Base-by-base conservation (phyloP, 2,888 invertebrate genomes). In the Sabellastarte sp. region DNA sequence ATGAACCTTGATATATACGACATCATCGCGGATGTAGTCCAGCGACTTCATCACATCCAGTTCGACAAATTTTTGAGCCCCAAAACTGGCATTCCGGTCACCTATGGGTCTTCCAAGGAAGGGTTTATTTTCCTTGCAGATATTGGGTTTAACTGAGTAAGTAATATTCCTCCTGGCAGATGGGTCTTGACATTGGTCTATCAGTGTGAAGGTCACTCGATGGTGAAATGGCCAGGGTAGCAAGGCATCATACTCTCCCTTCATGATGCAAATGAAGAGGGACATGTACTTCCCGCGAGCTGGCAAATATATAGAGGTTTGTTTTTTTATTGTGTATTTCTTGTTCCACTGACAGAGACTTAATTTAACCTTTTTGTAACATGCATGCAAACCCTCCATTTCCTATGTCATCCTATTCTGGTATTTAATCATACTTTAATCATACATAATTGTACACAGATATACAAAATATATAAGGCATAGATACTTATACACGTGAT, bases 71-170 rank as follows among this genome's bases (percentile, higher is more conserved):
- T 74, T 74, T 69, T 80, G 80, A 0, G 83, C 81, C 0, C 84
- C 84, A 67, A 84, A 84, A 2, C 80, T 75, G 1, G 82, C 81
- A 67, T 85, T 84, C 5, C 84, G 68, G 28, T 83, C 82, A 29
- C 76, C 75, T 1, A 72, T 71, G 3, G 84, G 84, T n/a, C 82
- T 72, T 1, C 78, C 79, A 30, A 84, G 74, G 69, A 83, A 85
- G 20, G 77, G 72, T 50, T 67, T 67, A 67, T 80, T 80, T 52
- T 73, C 76, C 59, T 76, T 76, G 60, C 74, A 73, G 5, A 71
- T 70, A 59, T 79, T 77, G 20, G 79, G 78, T 65, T 78, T 75
- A 30, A 81, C 70, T 55, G 70, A 65, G 69, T 80, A 83, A 5
- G 76, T 71, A 64, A 84, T 70, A 70, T 84, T 78, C 32, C 78